These are phyloP conservation scores for Hyposmocoma kahamanoa DNA, from an alignment of 1,140 invertebrate genomes.

Conservation along the genomic window DNA sequence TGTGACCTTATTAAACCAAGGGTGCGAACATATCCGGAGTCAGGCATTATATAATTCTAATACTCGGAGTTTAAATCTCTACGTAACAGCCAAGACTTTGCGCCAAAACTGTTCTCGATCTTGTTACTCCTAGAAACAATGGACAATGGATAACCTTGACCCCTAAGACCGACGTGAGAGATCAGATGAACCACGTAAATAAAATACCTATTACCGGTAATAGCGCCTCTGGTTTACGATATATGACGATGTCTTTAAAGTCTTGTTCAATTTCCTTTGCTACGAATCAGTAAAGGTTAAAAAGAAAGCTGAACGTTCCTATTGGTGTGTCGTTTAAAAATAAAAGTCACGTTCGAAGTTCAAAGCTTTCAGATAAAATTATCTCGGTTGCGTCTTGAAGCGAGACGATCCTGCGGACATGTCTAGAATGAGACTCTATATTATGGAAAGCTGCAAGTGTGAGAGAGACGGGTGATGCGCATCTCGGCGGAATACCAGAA, in stretches of 20 bases:
- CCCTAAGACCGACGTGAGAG: slow-evolving; percentile 18
- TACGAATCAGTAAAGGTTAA: not conserved
- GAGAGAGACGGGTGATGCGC: slow-evolving; percentile 32
- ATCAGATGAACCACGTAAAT: too few relatives aligned
- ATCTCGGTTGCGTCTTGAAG: slow-evolving; percentile 68
- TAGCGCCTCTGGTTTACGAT: too few relatives aligned
- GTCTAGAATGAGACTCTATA: slow-evolving; percentile 27
- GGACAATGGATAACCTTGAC: slow-evolving; percentile 35
- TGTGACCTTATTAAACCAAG: too few relatives aligned
- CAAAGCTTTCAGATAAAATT: slow-evolving; percentile 63
- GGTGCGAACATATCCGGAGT: too few relatives aligned
- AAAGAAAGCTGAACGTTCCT: slow-evolving; percentile 18
- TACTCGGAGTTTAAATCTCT: too few relatives aligned
- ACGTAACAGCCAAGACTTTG: too few relatives aligned
- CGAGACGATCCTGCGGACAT: slow-evolving; percentile 64
- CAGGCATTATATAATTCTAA: too few relatives aligned
- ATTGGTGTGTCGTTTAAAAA: slow-evolving; percentile 49
- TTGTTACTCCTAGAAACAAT: not conserved
- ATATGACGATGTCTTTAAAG: too few relatives aligned
- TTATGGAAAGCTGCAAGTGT: slow-evolving; percentile 15
- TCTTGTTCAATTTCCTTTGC: not conserved
- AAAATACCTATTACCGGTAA: too few relatives aligned
- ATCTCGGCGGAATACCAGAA: slow-evolving; percentile 52
- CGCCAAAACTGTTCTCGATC: not conserved
- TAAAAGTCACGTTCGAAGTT: slow-evolving; percentile 59